These are phyloP conservation scores for Lophotis ruficrista DNA, from an alignment of 2,113 vertebrate species.

Conservation along the genomic window DNA sequence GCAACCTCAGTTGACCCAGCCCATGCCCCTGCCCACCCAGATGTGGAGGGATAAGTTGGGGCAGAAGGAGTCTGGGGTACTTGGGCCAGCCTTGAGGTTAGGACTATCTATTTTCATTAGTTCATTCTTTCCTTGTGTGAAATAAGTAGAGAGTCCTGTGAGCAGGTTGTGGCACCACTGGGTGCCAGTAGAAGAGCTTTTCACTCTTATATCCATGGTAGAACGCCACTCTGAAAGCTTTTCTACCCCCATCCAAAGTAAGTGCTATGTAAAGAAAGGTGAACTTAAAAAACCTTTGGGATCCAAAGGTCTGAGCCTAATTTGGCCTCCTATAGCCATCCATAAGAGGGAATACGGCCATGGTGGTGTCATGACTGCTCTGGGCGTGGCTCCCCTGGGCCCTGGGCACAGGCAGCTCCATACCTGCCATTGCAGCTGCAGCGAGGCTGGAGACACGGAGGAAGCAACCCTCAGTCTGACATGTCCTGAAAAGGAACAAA, in stretches of 20 bases:
- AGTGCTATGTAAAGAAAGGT: neutral
- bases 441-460: rapidly evolving
- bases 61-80: neutral
- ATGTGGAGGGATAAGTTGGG: rapidly evolving
- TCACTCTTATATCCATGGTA: neutral
- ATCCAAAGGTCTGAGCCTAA: neutral
- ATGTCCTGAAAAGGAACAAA: rapidly evolving
- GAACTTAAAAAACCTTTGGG: neutral
- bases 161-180: neutral
- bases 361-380: rapidly evolving
- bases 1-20: neutral
- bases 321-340: neutral
- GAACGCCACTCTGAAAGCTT: neutral
- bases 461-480: neutral
- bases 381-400: neutral
- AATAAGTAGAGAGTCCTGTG: neutral
- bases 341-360: neutral
- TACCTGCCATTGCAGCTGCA: neutral
- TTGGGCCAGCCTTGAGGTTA: neutral
- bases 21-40: neutral
- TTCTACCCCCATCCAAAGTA: neutral
- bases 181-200: neutral
- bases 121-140: neutral
- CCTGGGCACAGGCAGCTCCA: neutral
- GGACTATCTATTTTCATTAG: neutral